Percentiles rank a stretch among this genome's conserved stretches.
Evolutionary conservation across 2,888 invertebrate genomes (phyloP).

Genomic region (Acleris holmiana): DNA sequence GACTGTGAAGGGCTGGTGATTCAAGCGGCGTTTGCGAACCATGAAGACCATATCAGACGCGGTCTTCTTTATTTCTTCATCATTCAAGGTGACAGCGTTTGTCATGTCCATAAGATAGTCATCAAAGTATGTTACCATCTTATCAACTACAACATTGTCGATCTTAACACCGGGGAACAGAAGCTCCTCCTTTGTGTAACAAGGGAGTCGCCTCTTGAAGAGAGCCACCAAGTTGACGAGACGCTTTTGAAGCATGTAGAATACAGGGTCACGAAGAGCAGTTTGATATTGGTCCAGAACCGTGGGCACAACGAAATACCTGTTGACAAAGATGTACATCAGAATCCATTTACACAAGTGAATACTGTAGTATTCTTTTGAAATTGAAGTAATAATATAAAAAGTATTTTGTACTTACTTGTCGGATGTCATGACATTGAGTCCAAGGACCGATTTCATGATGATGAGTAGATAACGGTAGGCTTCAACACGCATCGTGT

Average conservation of each 20-base stretch:
- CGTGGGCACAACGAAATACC: conserved; percentile 83
- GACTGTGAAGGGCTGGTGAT: conserved; percentile 86
- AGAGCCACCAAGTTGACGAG: conserved; percentile 82
- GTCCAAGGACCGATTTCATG: conserved; percentile 77
- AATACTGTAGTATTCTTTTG: too few relatives aligned
- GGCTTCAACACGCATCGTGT: conserved; percentile 63
- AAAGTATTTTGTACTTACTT: conserved; percentile 56
- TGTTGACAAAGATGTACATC: conserved; percentile 48
- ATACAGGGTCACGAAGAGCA: conserved; percentile 88
- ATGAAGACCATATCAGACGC: conserved; percentile 76
- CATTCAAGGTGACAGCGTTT: conserved; percentile 81
- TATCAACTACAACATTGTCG: conserved; percentile 86
- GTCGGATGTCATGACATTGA: conserved; percentile 64
- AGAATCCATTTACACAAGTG: not conserved
- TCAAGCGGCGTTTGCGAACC: conserved; percentile 86
- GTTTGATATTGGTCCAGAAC: conserved; percentile 86
- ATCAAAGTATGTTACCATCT: conserved; percentile 88
- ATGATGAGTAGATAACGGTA: conserved; percentile 85
- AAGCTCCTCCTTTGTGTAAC: conserved; percentile 86
- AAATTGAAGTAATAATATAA: too few relatives aligned
- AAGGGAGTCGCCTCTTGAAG: conserved; percentile 85
- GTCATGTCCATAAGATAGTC: conserved; percentile 87
- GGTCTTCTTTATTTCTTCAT: conserved; percentile 75
- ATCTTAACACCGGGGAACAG: conserved; percentile 86
- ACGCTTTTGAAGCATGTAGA: conserved; percentile 88